phyloP scores from a whole-genome alignment of 2,113 vertebrate species.

The Fulmarus glacialis region DNA sequence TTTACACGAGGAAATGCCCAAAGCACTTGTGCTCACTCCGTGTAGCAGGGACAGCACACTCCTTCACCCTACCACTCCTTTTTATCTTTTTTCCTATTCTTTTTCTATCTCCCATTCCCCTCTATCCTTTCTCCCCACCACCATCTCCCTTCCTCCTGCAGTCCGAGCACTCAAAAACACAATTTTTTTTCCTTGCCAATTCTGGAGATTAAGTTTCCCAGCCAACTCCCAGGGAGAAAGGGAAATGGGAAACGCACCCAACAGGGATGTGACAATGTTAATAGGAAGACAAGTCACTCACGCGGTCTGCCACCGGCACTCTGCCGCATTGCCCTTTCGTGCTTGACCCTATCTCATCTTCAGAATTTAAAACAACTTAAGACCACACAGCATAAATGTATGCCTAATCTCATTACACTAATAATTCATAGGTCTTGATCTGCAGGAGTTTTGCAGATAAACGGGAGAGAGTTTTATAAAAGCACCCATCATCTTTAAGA shows the following conservation, averaged over 20 bases:
- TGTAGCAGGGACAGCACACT: not conserved
- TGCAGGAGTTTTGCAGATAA: not conserved
- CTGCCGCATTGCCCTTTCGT: not conserved
- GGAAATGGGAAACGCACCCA: not conserved
- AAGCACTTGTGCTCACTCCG: not conserved
- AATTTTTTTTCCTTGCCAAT: not conserved
- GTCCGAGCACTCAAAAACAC: not conserved
- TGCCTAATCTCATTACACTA: not conserved
- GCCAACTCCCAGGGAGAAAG: not conserved
- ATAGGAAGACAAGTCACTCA: not conserved
- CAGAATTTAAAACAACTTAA: not conserved
- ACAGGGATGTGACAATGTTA: not conserved
- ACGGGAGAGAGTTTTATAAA: not conserved
- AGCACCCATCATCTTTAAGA: not conserved
- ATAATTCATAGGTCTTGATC: not conserved
- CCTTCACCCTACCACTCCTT: not conserved
- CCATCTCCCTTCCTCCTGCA: not conserved
- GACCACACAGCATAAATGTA: not conserved
- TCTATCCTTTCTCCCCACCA: not conserved
- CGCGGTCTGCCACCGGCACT: accelerated
- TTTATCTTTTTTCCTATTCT: no score
- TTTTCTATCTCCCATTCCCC: not conserved
- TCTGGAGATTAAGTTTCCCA: not conserved
- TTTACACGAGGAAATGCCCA: not conserved
- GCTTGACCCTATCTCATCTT: not conserved